Evolutionary conservation across 53 echinoderm and acorn worm species (phyloP), one percentile per base, ranked within the genome.

Genomic region (Apostichopus leukothele): DNA sequence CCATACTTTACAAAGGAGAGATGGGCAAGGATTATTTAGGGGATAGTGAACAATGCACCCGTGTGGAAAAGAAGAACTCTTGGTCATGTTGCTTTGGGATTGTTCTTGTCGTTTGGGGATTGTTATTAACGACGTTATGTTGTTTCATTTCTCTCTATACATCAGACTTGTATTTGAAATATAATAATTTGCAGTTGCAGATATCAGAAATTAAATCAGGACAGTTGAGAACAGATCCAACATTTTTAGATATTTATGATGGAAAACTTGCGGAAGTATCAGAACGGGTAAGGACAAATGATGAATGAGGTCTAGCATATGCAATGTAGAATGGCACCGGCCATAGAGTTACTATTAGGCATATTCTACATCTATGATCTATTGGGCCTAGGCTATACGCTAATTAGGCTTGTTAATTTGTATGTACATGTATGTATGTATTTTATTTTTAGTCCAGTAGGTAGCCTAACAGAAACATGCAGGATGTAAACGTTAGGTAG

Each of bases 21-120:
- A 71, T 71, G 71, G 71, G 71, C 71, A 71, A 71, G 71, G 71
- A 71, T 16, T 71, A 71, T 19, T 71, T 71, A 19, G 20, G 13
- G 71, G 71, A 71, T 18, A 71, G 71, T 71, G 71, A 71, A 71
- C 18, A 71, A 19, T 71, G 18, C 6, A 16, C 18, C 18, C 6
- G 71, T 19, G 71, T n/a, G 6, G 20, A 71, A 71, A 53, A 59
- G 81, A 59, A 19, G 60, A 81, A 18, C 59, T n/a, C 55, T 21
- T 55, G 21, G 14, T 81, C 81, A 7, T 21, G 59, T 81, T 81
- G 60, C 59, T 54, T 81, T 54, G 81, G 81, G 81, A 59, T 25
- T 21, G 60, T 59, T 59, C 54, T 81, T 7, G 81, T 81, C 81
- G 55, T 81, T 16, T 81, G 81, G 81, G 81, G 81, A 81, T 81